phyloP scores from a whole-genome alignment of 2,113 vertebrate species.

The Chaenogobius annularis region DNA sequence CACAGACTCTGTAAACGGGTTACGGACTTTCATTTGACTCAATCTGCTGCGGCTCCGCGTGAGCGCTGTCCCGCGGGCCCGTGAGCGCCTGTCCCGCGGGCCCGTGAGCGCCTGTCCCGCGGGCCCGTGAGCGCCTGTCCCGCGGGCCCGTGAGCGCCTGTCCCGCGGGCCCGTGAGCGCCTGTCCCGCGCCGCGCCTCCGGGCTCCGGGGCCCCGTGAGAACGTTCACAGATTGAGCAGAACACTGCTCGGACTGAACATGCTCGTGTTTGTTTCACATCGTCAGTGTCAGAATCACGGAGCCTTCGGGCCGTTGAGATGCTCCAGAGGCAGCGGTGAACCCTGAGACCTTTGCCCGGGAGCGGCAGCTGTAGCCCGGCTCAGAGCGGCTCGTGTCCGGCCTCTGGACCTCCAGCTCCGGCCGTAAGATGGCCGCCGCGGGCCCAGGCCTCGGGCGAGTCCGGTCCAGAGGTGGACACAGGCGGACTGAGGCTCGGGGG shows the following conservation, averaged over 20 bases:
- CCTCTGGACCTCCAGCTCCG: neutral
- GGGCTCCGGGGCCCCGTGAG: too few species aligned
- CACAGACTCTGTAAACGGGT: neutral
- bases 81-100: too few species aligned
- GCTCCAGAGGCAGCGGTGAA: neutral
- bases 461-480: conserved; percentile 1
- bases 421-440: conserved; percentile 65
- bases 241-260: too few species aligned
- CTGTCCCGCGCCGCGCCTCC: too few species aligned
- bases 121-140: too few species aligned
- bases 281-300: neutral
- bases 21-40: neutral
- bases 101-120: too few species aligned
- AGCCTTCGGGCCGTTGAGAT: neutral
- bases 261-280: too few species aligned
- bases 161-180: too few species aligned
- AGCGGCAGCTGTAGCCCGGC: neutral
- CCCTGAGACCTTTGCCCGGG: neutral
- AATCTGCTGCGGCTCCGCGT: neutral
- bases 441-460: conserved; percentile 49
- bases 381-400: neutral
- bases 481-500: neutral
- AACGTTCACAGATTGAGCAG: too few species aligned
- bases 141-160: too few species aligned
- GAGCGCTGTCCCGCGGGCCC: too few species aligned